Evolutionary conservation across 2,113 vertebrate species (phyloP).

Genomic region (Cervus canadensis): DNA sequence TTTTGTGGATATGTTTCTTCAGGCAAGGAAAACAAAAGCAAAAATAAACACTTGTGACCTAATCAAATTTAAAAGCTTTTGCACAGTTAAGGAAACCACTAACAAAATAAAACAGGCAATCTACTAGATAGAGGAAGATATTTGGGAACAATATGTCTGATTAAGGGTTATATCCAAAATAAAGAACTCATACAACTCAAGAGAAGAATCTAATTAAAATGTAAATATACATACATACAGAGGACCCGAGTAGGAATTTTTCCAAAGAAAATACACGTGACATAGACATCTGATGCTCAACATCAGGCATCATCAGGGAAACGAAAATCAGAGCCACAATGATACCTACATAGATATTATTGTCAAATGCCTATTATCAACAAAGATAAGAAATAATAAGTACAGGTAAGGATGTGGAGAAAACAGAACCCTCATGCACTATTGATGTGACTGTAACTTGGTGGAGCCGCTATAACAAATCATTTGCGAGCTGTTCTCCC

Average conservation of each 20-base stretch:
- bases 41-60: not conserved
- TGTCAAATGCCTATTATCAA: not conserved
- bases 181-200: not conserved
- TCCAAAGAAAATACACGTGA: not conserved
- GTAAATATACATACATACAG: not conserved
- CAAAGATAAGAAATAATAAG: not conserved
- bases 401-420: not conserved
- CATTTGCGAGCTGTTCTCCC: not conserved
- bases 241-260: not conserved
- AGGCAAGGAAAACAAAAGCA: not conserved
- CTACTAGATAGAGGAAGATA: not conserved
- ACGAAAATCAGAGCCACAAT: not conserved
- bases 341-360: not conserved
- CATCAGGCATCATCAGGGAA: not conserved
- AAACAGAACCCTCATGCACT: not conserved
- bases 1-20: not conserved
- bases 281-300: not conserved
- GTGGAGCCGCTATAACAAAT: not conserved
- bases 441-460: not conserved
- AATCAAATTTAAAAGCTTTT: not conserved
- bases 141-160: not conserved
- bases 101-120: not conserved
- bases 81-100: not conserved
- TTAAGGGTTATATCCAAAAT: not conserved
- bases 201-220: not conserved